Evolutionary conservation across 2,888 invertebrate species (phyloP).

Genomic region (Tanypteryx hageni): DNA sequence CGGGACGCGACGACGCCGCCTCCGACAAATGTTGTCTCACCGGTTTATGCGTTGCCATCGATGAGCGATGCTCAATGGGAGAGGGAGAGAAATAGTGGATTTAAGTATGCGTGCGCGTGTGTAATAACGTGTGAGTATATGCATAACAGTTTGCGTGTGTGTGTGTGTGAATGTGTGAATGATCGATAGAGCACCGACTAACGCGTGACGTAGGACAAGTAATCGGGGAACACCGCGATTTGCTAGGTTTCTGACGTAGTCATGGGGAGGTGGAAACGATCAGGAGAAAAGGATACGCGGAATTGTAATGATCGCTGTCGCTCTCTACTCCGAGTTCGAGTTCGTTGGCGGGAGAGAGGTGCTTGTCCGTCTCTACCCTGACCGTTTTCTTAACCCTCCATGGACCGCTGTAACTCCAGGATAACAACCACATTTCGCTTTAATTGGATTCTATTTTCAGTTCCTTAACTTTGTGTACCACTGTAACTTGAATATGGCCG

Average conservation of each 20-base stretch:
- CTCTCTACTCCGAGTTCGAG: not conserved
- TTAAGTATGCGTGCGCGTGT: not conserved
- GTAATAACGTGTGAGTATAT: not conserved
- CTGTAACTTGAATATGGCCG: no score
- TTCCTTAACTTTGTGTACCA: no score
- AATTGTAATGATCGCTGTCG: not conserved
- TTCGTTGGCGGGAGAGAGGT: not conserved
- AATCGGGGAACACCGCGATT: not conserved
- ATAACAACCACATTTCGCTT: no score
- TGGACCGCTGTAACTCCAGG: no score
- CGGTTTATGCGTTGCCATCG: not conserved
- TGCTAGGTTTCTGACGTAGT: not conserved
- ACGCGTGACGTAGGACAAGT: not conserved
- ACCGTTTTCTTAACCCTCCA: no score
- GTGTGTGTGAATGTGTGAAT: not conserved
- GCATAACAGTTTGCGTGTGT: not conserved
- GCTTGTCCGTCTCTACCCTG: not conserved
- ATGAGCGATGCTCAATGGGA: not conserved
- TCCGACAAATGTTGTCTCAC: constrained; percentile 24
- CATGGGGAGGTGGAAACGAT: no score
- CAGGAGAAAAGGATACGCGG: not conserved
- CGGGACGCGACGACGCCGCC: constrained; percentile 2
- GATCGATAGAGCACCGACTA: not conserved
- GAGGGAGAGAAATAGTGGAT: not conserved
- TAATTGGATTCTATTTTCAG: no score